Conservation (phyloP, 1,140 invertebrate genomes). For the Drosophila obscura region DNA sequence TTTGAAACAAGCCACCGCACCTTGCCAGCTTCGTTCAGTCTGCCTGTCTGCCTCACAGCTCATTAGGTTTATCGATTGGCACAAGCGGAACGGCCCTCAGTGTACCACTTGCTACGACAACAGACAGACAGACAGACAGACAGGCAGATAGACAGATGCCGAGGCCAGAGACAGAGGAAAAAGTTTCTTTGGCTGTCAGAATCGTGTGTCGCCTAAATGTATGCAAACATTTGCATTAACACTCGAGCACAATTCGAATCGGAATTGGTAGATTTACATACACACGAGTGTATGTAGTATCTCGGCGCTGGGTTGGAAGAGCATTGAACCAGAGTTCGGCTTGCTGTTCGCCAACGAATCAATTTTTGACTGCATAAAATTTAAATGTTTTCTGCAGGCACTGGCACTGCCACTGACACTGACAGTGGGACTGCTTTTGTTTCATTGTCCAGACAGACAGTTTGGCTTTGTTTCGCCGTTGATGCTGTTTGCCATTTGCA, state of each 20-base stretch:
- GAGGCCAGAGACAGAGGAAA: constrained; percentile 8
- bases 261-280: constrained; percentile 2
- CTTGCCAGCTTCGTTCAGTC: constrained; percentile 18
- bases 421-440: constrained; percentile 37
- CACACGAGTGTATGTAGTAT: constrained; percentile 11
- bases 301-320: constrained; percentile 10
- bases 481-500: constrained; percentile 59
- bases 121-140: constrained; percentile 15
- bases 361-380: constrained; percentile 76
- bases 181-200: constrained; percentile 11
- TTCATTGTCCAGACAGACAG: constrained; percentile 61
- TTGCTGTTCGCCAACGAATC: constrained; percentile 57
- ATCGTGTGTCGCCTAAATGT: constrained; percentile 44
- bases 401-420: not conserved
- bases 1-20: constrained; percentile 50
- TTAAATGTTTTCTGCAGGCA: constrained; percentile 62
- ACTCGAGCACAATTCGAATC: constrained; percentile 32
- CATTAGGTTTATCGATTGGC: constrained; percentile 73
- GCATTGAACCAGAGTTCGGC: constrained; percentile 51
- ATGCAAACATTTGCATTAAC: constrained; percentile 67
- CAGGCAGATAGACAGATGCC: constrained; percentile 22
- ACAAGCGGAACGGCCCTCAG: constrained; percentile 10
- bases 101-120: constrained; percentile 9
- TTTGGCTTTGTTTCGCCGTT: constrained; percentile 50
- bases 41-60: constrained; percentile 60